Percentiles rank a stretch among this genome's conserved stretches.
Evolutionary conservation across 92 coral and sea anemone species (phyloP).

Genomic region (Actinostola sp.): DNA sequence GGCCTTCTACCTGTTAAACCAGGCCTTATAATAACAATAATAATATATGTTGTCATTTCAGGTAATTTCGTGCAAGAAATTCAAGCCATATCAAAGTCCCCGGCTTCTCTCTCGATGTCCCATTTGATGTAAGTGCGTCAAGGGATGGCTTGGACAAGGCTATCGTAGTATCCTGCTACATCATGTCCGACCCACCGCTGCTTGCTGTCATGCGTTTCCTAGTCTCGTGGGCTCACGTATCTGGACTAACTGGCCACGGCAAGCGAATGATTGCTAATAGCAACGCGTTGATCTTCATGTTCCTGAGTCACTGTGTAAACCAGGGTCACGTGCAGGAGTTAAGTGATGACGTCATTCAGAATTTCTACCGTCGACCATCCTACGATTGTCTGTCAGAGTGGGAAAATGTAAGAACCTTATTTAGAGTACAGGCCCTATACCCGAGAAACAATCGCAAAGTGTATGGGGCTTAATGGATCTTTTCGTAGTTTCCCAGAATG

Average conservation of each 20-base stretch:
- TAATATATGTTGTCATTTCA: slow-evolving; percentile 8
- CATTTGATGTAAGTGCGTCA: slow-evolving; percentile 75
- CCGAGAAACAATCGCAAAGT: not conserved
- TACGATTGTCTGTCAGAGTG: slow-evolving; percentile 24
- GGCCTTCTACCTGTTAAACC: too few species aligned
- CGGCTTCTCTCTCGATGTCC: slow-evolving; percentile 8
- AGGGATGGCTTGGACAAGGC: slow-evolving; percentile 68
- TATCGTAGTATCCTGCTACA: slow-evolving; percentile 63
- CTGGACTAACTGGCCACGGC: slow-evolving; percentile 81
- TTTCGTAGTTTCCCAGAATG: too few species aligned
- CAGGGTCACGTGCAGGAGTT: slow-evolving; percentile 54
- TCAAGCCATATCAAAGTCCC: slow-evolving; percentile 26
- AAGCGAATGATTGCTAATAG: slow-evolving; percentile 73
- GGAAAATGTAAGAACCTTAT: slow-evolving; percentile 41
- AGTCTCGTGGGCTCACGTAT: slow-evolving; percentile 80
- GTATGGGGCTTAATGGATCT: too few species aligned
- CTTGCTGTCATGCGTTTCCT: slow-evolving; percentile 78
- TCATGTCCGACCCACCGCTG: slow-evolving; percentile 76
- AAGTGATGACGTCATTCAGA: slow-evolving; percentile 19
- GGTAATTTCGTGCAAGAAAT: slow-evolving; percentile 65
- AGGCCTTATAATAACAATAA: too few species aligned
- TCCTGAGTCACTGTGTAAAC: slow-evolving; percentile 68
- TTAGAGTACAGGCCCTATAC: not conserved
- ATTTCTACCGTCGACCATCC: not conserved
- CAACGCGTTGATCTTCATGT: slow-evolving; percentile 72